phyloP scores from a whole-genome alignment of 2,113 vertebrate species.

The Plecturocebus donacophilus region DNA sequence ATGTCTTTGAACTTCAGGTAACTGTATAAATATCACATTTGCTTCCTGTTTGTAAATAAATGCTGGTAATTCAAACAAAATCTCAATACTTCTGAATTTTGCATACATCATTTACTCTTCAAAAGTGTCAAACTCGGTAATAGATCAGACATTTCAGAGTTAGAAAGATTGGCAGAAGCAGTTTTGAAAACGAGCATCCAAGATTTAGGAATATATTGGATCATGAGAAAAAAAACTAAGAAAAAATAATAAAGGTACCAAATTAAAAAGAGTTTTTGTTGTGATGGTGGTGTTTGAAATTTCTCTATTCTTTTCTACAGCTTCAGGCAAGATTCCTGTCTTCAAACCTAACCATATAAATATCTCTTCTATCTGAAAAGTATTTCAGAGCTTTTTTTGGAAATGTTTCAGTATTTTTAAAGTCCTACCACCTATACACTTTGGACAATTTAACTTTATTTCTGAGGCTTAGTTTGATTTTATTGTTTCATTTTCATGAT shows the following conservation, averaged over 20 bases:
- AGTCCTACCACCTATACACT: not conserved
- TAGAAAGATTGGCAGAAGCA: conserved; percentile 30
- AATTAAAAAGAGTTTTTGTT: not conserved
- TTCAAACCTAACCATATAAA: not conserved
- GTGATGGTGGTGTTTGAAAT: not conserved
- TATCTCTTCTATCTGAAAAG: not conserved
- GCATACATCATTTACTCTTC: conserved; percentile 83
- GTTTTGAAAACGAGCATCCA: not conserved
- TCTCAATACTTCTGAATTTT: conserved; percentile 82
- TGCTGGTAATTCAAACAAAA: conserved; percentile 81
- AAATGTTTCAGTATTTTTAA: not conserved
- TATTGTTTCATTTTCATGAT: not conserved
- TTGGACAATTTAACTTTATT: not conserved
- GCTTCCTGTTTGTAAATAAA: conserved; percentile 82
- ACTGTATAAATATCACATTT: conserved; percentile 81
- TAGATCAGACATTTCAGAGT: conserved; percentile 77
- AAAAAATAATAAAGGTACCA: not conserved
- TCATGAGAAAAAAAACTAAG: not conserved
- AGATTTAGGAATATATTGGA: not conserved
- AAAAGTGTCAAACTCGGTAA: conserved; percentile 83
- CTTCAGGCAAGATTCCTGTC: not conserved
- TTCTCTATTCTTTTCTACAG: not conserved
- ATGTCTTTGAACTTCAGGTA: conserved; percentile 81
- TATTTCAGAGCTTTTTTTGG: not conserved
- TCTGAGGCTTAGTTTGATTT: not conserved